These are phyloP conservation scores for Uropsilus gracilis DNA, from an alignment of 2,113 vertebrate genomes.

Conservation along the genomic window DNA sequence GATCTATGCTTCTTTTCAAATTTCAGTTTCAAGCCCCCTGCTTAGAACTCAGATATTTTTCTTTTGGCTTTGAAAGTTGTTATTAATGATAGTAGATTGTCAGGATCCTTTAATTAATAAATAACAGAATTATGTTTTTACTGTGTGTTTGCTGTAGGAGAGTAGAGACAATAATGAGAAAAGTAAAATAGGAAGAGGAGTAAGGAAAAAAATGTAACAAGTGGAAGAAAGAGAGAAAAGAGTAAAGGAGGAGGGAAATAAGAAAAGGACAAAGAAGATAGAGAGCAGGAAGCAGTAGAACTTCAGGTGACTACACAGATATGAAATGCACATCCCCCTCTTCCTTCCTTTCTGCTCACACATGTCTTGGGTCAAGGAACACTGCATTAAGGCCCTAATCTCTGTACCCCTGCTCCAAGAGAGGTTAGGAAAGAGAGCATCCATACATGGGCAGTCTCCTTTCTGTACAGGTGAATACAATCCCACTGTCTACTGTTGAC, in stretches of 20 bases:
- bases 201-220: not conserved
- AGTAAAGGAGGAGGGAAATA: not conserved
- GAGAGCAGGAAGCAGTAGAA: not conserved
- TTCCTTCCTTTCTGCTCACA: rapidly evolving
- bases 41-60: not conserved
- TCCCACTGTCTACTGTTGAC: not conserved
- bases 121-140: not conserved
- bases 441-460: not conserved
- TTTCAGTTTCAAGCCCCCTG: not conserved
- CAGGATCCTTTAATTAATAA: not conserved
- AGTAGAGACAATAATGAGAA: not conserved
- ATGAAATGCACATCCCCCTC: rapidly evolving
- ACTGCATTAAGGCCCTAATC: too few relatives aligned
- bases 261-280: not conserved
- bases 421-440: not conserved
- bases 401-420: not conserved
- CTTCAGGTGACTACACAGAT: rapidly evolving
- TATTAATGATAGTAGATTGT: not conserved
- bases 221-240: not conserved
- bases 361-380: too few relatives aligned
- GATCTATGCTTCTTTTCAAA: not conserved
- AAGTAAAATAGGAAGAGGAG: not conserved
- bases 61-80: not conserved
- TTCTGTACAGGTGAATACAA: rapidly evolving
- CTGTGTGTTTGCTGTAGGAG: not conserved